Evolutionary conservation across 2,113 vertebrate genomes (phyloP), one percentile per base, ranked within the genome.

Genomic region (Orcinus orca): DNA sequence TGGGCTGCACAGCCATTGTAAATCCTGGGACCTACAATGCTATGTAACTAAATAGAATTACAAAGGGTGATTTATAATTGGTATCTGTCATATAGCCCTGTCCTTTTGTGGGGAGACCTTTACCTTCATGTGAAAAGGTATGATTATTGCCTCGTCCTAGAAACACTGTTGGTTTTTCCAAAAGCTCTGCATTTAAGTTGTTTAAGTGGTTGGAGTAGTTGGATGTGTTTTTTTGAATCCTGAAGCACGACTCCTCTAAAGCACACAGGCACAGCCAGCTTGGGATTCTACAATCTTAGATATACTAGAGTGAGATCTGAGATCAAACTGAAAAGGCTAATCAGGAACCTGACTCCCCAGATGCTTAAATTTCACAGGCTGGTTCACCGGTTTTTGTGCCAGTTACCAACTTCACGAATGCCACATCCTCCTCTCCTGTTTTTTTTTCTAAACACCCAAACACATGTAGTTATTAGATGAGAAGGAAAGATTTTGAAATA

Each of bases 381-480:
- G 53, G 38, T 38, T 95, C 81, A 2, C 44, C 12, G 1, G 44
- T 21, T 84, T 94, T 70, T 60, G 47, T 65, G 31, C 90, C 91
- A 44, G 68, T 18, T 29, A 74, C 63, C 91, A 94, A 58, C 81
- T 74, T 95, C 93, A 63, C 29, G 67, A 58, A 73, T 14, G 33
- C 80, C 2, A 0, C 50, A 18, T 92, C 33, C 73, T 93, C 53
- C 31, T 65, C 33, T 44, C 84, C 68, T 65, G 11, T 31, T 55
- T 80, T 55, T 55, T 53, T 82, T 80, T 58, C 77, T 47, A 91
- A 92, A 90, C 53, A 90, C 68, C 88, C 85, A 95, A 93, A 93
- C 91, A 87, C 86, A 68, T 94, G 90, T 81, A 93, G 87, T 96
- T 98, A 90, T 92, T 80, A 97, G 96, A 95, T 97, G 77, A 95